phyloP scores from a whole-genome alignment of 2,797 vertebrate genomes.

The Sebastes iracundus region DNA sequence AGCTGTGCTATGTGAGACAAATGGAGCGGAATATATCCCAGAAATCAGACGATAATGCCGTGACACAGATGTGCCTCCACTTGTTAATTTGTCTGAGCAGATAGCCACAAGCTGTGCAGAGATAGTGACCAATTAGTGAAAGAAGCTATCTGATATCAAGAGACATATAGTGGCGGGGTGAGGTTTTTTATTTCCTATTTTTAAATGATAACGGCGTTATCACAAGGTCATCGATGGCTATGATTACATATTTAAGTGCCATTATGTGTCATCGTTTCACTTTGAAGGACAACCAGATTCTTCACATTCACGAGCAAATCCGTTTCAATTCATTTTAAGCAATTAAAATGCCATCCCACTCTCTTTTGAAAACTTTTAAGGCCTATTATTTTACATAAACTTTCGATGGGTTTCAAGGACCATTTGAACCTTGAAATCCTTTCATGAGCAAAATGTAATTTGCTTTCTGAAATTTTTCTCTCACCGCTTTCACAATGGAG shows the following conservation, averaged over 20 bases:
- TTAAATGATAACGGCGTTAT: not conserved
- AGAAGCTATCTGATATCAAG: not conserved
- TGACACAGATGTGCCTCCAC: conserved; percentile 50
- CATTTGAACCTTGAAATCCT: conserved; percentile 3
- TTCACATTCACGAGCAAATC: not conserved
- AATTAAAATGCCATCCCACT: not conserved
- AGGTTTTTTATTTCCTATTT: not conserved
- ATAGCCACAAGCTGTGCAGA: conserved; percentile 21
- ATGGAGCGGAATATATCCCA: conserved; percentile 60
- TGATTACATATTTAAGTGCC: not conserved
- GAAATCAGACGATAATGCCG: conserved; percentile 46
- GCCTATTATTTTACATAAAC: not conserved
- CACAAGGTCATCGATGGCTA: not conserved
- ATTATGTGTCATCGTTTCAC: not conserved
- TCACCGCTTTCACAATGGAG: not conserved
- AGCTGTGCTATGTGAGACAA: conserved; percentile 63
- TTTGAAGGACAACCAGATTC: not conserved
- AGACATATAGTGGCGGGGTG: not conserved
- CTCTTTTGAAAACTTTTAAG: not conserved
- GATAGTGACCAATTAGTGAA: conserved; percentile 33
- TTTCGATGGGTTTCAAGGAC: not conserved
- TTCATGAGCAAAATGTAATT: conserved; percentile 24
- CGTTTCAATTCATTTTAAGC: not conserved
- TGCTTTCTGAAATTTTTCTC: not conserved
- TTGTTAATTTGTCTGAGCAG: conserved; percentile 39